Evolutionary conservation across 1,140 invertebrate species (phyloP), one percentile per base, ranked within the genome.

Genomic region (Globodera ellingtonae): DNA sequence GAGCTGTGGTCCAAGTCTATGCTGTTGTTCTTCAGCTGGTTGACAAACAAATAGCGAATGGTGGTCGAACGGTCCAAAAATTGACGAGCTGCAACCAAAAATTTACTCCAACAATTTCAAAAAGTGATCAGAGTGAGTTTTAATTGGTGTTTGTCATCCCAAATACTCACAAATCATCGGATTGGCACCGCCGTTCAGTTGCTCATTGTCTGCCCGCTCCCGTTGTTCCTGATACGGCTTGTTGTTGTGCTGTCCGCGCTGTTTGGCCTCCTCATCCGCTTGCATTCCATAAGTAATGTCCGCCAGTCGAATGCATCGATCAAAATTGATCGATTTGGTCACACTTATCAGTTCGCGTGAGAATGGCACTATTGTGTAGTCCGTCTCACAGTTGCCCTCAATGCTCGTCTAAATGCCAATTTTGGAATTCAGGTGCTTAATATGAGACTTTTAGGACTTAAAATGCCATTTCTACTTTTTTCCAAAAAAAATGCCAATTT

Each of bases 321-420:
- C 67, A 21, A 44, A 70, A 47, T 70, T 70, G 35, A 70, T 70
- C 67, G 67, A 70, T 18, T 70, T 70, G 24, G 67, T 70, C 24
- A 70, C 24, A 18, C 46, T 70, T 8, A 70, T 35, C 67, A 10
- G 24, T 10, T 70, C n/a, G 4, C 4, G 8, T 9, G 35, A 35
- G 13, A 70, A 44, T 6, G 67, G 67, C 67, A 70, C 24, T 21
- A 70, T 10, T 8, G 67, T 70, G 35, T 70, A 70, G 10, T 70
- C 67, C 9, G 67, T 18, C 7, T 70, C 67, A 18, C 67, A 70
- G 67, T 24, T 18, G 67, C 67, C 67, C 35, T 70, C 67, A 47
- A 70, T 70, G 67, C 35, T 70, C 67, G 46, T 70, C 67, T 70
- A 10, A 62, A 62, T 62, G 50, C 10, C 10, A 52, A 13, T 9